phyloP scores from a whole-genome alignment of 2,797 vertebrate genomes.

The Microchirus variegatus region DNA sequence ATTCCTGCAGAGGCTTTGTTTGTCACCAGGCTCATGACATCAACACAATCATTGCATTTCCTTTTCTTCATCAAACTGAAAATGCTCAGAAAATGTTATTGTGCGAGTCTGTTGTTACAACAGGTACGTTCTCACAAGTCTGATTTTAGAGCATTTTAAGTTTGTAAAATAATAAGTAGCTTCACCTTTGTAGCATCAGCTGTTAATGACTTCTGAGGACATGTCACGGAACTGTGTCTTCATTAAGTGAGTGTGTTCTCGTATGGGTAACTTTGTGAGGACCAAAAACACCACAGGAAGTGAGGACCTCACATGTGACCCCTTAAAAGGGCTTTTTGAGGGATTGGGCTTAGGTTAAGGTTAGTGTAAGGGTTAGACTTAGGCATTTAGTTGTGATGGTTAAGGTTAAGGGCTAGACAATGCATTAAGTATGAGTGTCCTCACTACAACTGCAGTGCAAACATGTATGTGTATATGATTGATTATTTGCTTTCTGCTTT shows the following conservation, averaged over 20 bases:
- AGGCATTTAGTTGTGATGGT: too few relatives aligned
- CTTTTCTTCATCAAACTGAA: conserved; percentile 19
- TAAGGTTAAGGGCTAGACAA: too few relatives aligned
- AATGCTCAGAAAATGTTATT: conserved; percentile 12
- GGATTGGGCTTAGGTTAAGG: too few relatives aligned
- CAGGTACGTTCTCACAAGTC: background rate
- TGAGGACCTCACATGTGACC: too few relatives aligned
- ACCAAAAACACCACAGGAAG: too few relatives aligned
- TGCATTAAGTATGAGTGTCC: too few relatives aligned
- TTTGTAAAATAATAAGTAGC: conserved; percentile 1
- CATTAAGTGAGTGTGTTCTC: conserved; percentile 54
- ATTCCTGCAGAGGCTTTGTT: conserved; percentile 38
- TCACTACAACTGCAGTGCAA: too few relatives aligned
- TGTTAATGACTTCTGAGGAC: conserved; percentile 41
- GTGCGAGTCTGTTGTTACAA: conserved; percentile 10
- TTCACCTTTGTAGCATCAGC: conserved; percentile 22
- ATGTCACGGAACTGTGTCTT: conserved; percentile 37
- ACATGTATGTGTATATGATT: conserved; percentile 49
- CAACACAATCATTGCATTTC: conserved; percentile 27
- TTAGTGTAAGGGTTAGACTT: too few relatives aligned
- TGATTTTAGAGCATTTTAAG: background rate
- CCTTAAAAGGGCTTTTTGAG: too few relatives aligned
- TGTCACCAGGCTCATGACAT: conserved; percentile 34
- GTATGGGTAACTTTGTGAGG: conserved; percentile 45
- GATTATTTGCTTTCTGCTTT: conserved; percentile 65